Base-by-base conservation (phyloP, 2,797 vertebrate species). In the Sebastes kiyomatsui region DNA sequence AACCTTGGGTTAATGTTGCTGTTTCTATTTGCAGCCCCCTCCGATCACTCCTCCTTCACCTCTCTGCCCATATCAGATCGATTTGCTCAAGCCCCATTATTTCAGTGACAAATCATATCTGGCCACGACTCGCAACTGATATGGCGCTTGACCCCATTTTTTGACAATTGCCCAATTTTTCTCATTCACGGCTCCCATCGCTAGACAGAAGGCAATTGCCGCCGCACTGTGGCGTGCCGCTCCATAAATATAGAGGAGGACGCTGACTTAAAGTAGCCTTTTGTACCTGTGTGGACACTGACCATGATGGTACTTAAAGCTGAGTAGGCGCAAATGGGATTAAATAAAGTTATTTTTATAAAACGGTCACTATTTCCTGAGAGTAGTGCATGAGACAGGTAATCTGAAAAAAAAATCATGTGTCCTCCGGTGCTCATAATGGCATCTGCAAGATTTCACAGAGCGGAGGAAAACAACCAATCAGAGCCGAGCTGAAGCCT, bases 91-190 rank as follows among this genome's bases (percentile, higher is more conserved):
- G 84, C 67, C 58, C 80, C 89, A 85, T 93, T 88, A 91, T 92
- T 92, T 86, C 85, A 83, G 69, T 90, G 89, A 92, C 93, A 90
- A 89, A 92, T 94, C 87, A 85, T 73, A 87, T 87, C 72, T 85
- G 75, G 55, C 83, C 70, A 1, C 28, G 79, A 90, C 88, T 90
- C 90, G 86, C 87, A 56, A 38, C 84, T 89, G 83, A 85, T 91
- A 75, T 30, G 72, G 73, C 22, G 60, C 88, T 91, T 95, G 92
- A 94, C 93, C 92, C 85, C 88, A 72, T 93, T 95, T 90, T 91
- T 91, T 84, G 72, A 82, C 82, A 82, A 88, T 83, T 87, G 86
- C 66, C 82, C 85, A 77, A 83, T 89, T 90, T 88, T 88, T 85
- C 83, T 88, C 78, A 88, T 87, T 85, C 77, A 38, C 49, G 7